Conservation (phyloP, 2,888 invertebrate species). For the Agrochola litura region DNA sequence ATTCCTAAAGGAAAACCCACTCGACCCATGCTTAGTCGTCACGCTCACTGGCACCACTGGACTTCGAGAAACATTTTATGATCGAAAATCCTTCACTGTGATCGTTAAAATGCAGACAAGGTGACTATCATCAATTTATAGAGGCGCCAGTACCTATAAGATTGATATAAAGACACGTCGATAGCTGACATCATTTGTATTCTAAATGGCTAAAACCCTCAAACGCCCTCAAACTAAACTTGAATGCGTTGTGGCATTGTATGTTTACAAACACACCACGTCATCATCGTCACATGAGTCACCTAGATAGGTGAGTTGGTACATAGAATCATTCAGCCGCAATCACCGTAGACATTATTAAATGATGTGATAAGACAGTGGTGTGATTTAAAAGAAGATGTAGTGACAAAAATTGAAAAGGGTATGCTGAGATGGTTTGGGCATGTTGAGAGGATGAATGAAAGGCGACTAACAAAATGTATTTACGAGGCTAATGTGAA, state of each 20-base stretch:
- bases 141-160: not conserved
- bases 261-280: slow-evolving; percentile 19
- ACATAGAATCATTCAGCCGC: no score
- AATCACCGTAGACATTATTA: not conserved
- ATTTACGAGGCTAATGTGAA: no score
- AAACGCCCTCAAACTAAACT: not conserved
- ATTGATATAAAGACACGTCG: slow-evolving; percentile 5
- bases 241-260: not conserved
- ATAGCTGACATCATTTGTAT: slow-evolving; percentile 32
- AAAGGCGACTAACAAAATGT: no score
- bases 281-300: not conserved
- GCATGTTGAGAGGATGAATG: no score
- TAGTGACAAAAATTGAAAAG: no score
- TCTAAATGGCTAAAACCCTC: slow-evolving; percentile 8
- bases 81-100: not conserved
- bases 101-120: slow-evolving; percentile 10
- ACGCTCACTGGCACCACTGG: no score
- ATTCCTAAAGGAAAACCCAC: not conserved
- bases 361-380: no score
- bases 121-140: not conserved
- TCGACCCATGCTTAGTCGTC: no score
- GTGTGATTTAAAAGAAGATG: no score
- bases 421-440: no score
- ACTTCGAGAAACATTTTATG: not conserved
- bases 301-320: no score